Conservation (phyloP, 1,140 invertebrate species). For the Pogonognathellus flavescens region DNA sequence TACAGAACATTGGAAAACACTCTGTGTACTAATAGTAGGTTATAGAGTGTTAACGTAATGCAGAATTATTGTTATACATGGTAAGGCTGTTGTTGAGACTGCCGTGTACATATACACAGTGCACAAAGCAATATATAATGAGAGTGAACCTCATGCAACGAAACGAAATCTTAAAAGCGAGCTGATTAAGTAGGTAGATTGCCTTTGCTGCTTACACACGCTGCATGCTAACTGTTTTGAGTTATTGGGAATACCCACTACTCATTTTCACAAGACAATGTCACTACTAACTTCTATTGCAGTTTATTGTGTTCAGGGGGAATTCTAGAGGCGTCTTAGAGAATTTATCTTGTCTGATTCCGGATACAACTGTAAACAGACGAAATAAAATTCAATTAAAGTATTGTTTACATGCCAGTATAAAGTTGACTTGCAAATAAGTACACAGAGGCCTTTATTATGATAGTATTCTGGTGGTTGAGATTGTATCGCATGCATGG, state of each 20-base stretch:
- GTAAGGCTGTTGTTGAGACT: not conserved
- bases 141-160: not conserved
- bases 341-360: slow-evolving; percentile 8
- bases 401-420: not conserved
- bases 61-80: not conserved
- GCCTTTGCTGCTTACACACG: not conserved
- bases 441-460: no score
- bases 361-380: slow-evolving; percentile 43
- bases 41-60: no score
- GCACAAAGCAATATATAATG: not conserved
- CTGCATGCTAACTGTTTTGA: slow-evolving; percentile 16
- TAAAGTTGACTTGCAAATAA: no score
- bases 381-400: not conserved
- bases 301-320: slow-evolving; percentile 1
- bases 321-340: slow-evolving; percentile 5
- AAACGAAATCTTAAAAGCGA: not conserved
- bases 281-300: not conserved
- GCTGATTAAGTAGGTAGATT: not conserved
- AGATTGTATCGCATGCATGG: no score
- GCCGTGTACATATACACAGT: not conserved
- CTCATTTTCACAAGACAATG: slow-evolving; percentile 22
- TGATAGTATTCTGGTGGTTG: no score
- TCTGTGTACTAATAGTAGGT: no score
- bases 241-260: slow-evolving; percentile 44
- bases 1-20: no score